Base-by-base conservation (phyloP, 2,797 vertebrate genomes). In the Cynodonichthys magdalenae region DNA sequence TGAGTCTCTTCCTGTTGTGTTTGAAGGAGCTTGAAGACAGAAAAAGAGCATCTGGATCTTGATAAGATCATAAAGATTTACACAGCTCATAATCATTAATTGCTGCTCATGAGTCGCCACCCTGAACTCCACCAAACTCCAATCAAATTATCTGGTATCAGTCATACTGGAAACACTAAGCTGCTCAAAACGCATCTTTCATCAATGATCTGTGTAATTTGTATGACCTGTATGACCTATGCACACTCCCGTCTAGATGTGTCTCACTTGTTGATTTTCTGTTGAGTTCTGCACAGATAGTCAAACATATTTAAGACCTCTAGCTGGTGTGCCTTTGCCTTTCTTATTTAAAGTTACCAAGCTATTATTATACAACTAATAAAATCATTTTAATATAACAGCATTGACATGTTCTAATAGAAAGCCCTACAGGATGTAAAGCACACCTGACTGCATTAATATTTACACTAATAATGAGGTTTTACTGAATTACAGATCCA, bases 21-120 rank as follows among this genome's bases (percentile, higher is more conserved):
- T 24, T 29, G 58, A 18, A 64, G 55, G 34, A 63, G 46, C 46
- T 52, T 54, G 47, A 55, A 72, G 71, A 74, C 66, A 77, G 61
- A 75, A 74, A 82, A 74, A 29, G 67, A 77, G 69, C 39, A 45
- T 68, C 65, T 53, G 57, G 59, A 62, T 78, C 75, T 69, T 50
- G 55, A 53, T 75, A 71, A 84, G 83, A 73, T 83, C 78, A 80
- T 69, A 80, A 66, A 53, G 66, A 56, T 77, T 85, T 82, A 80
- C 66, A 66, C 60, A 65, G 54, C 69, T 76, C 64, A 39, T 12
- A 34, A 68, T 66, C 70, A 71, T 82, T 73, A 68, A 63, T 39
- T 42, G 66, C 61, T 71, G 46, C 65, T 71, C 51, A 65, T 3
- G 45, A 59, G 62, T 60, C 67, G 56, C 53, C 19, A 10, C 53